These are phyloP conservation scores for Spilogale gracilis DNA, from an alignment of 2,113 vertebrate genomes.

Conservation along the genomic window DNA sequence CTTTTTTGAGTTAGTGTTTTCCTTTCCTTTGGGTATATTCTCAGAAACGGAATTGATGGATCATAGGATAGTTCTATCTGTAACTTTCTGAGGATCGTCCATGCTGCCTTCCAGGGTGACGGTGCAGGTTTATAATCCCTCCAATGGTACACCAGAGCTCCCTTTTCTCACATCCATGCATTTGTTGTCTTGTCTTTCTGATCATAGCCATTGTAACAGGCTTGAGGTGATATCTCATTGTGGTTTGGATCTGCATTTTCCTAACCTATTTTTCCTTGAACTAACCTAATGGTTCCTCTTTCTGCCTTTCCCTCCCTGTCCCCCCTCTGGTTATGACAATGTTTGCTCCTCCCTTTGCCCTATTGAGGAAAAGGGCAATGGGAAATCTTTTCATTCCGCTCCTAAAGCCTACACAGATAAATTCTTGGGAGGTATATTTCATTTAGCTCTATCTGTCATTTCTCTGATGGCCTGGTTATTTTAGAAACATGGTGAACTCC, in stretches of 20 bases:
- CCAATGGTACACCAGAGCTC: too few species aligned
- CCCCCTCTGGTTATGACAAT: not conserved
- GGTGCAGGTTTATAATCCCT: not conserved
- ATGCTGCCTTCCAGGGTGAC: not conserved
- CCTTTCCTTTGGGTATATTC: not conserved
- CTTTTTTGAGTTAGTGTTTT: not conserved
- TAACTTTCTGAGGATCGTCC: not conserved
- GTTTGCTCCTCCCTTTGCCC: not conserved
- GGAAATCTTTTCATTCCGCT: slow-evolving; percentile 28
- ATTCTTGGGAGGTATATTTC: not conserved
- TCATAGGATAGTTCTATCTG: not conserved
- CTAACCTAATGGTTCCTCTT: not conserved
- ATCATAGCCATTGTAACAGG: not conserved
- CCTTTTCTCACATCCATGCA: not conserved
- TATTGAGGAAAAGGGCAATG: not conserved
- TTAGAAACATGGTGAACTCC: slow-evolving; percentile 46
- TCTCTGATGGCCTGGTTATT: slow-evolving; percentile 53
- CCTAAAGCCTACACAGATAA: not conserved
- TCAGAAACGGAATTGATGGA: not conserved
- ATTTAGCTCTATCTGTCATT: slow-evolving; percentile 45
- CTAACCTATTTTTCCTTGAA: not conserved
- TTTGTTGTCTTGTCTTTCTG: not conserved
- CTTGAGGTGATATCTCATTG: not conserved
- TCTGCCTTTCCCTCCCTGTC: not conserved
- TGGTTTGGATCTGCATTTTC: not conserved